Percentiles rank a stretch among this genome's conserved stretches.
These are phyloP conservation scores for Euspilapteryx auroguttella DNA, from an alignment of 2,888 invertebrate species.

Conservation along the genomic window DNA sequence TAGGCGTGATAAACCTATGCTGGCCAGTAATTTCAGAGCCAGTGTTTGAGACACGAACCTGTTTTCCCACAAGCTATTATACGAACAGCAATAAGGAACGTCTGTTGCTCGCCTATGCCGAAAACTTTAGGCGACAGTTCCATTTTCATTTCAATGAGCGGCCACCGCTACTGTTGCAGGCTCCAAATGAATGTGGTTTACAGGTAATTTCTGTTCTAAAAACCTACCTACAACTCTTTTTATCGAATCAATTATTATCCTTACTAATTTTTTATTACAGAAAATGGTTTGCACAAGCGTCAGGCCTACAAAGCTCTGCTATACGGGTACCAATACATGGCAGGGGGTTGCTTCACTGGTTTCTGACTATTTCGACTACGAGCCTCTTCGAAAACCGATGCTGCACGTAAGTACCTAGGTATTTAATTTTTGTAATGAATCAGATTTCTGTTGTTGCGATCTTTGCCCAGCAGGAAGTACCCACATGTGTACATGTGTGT, in stretches of 20 bases:
- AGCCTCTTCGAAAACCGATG: conserved; percentile 67
- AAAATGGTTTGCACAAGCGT: conserved; percentile 89
- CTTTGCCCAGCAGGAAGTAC: too few relatives aligned
- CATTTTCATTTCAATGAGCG: conserved; percentile 58
- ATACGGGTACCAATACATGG: conserved; percentile 70
- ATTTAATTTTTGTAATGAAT: neutral
- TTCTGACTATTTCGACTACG: conserved; percentile 76
- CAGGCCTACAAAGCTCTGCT: conserved; percentile 75
- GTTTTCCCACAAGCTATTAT: conserved; percentile 68
- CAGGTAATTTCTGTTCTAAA: too few relatives aligned
- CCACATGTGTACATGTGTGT: too few relatives aligned
- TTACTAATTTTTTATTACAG: too few relatives aligned
- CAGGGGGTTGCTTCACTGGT: conserved; percentile 74
- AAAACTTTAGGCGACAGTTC: conserved; percentile 78
- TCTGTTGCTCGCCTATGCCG: conserved; percentile 70
- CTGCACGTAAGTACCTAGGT: conserved; percentile 64
- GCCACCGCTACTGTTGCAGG: conserved; percentile 69
- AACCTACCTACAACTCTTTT: too few relatives aligned
- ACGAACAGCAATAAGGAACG: conserved; percentile 71
- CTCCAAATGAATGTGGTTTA: conserved; percentile 75
- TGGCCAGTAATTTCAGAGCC: conserved; percentile 64
- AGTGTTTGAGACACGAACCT: conserved; percentile 57
- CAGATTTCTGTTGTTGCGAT: too few relatives aligned
- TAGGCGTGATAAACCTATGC: conserved; percentile 64
- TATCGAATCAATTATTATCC: too few relatives aligned